Evolutionary conservation across 1,140 invertebrate genomes (phyloP), one percentile per base, ranked within the genome.

Genomic region (Apis cerana): DNA sequence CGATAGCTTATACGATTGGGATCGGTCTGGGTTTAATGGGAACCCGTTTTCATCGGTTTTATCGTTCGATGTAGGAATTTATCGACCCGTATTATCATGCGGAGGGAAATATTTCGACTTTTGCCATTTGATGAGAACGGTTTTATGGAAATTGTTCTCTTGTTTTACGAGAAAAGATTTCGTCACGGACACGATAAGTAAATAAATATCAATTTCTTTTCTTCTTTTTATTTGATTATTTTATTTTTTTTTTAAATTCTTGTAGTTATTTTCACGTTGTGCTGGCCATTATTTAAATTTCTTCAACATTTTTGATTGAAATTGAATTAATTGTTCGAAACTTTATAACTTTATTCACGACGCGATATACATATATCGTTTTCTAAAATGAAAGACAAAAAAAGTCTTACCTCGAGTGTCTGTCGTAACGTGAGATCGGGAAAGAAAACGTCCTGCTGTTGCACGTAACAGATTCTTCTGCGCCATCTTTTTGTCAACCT

Each of bases 401-500:
- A 33, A 50, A 65, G 33, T 50, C 93, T 94, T 91, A 97, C 96
- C 92, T 96, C 96, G 74, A 98, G 94, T 1, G 97, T 98, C 93
- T 98, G 97, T 77, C 96, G 94, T 23, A 98, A 94, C 1, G 97
- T 98, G 81, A 98, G 94, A 91, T 97, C 97, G 12, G 97, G 95
- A 91, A 98, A 97, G 94, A 98, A 98, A 80, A 97, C 96, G 90
- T 98, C 97, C 90, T 98, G 96, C 91, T 98, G 97, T 62, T 98
- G 95, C 27, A 98, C 97, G 92, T 98, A 98, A 86, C 97, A 97
- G 77, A 98, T 97, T 88, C 96, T 96, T 79, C 97, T 94, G 79
- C 96, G 96, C 95, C 96, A 96, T 89, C 96, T 93, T 89, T 98
- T 98, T 83, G 96, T 96, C 48, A 98, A 92, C n/a, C 95, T 94